Evolutionary conservation across 2,888 invertebrate genomes (phyloP).

Genomic region (Keiferia lycopersicella): DNA sequence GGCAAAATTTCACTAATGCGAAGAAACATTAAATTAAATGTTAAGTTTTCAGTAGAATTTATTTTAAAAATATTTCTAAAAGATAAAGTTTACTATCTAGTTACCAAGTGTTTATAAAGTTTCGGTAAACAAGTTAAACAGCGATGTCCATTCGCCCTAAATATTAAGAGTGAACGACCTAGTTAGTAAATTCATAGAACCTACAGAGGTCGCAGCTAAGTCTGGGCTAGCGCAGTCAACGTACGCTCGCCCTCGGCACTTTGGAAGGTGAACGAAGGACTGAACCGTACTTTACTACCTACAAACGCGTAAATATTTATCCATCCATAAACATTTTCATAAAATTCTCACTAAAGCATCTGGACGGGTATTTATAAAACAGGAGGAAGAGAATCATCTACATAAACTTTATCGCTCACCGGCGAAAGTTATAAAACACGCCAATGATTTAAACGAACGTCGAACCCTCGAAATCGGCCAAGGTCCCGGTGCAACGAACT

Average conservation of each 20-base stretch:
- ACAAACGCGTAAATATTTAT: constrained; percentile 12
- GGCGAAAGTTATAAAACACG: constrained; percentile 72
- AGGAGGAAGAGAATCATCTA: constrained; percentile 65
- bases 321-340: constrained; percentile 48
- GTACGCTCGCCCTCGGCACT: constrained; percentile 13
- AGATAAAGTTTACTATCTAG: neutral
- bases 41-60: no score
- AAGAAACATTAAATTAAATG: no score
- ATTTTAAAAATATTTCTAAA: no score
- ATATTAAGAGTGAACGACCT: constrained; percentile 15
- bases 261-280: constrained; percentile 15
- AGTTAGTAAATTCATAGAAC: constrained; percentile 14
- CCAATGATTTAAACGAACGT: constrained; percentile 53
- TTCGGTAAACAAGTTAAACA: neutral
- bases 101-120: neutral
- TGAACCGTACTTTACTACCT: constrained; percentile 16
- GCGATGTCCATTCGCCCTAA: neutral
- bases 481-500: constrained; percentile 73
- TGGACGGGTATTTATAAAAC: constrained; percentile 69
- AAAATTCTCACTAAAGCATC: constrained; percentile 57
- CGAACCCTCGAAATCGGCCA: constrained; percentile 79
- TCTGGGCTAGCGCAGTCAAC: constrained; percentile 20
- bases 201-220: constrained; percentile 9
- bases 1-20: no score
- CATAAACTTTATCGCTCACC: constrained; percentile 70